A percentile compares a stretch with the other conserved stretches of the same genome.
Conservation (phyloP, 1,140 invertebrate genomes). For the Dreissena polymorpha region DNA sequence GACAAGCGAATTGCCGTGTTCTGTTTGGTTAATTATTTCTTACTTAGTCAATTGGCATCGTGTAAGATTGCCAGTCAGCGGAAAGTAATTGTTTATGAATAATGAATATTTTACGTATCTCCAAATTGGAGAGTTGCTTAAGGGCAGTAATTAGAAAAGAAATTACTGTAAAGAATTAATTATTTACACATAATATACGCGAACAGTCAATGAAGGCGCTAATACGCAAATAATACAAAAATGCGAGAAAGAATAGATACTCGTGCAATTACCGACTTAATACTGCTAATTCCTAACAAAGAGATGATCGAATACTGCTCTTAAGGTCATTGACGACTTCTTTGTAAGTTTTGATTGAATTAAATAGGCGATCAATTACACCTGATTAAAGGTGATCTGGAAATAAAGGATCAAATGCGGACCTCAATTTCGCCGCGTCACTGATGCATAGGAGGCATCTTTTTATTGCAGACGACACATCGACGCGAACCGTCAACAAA, state of each 20-base stretch:
- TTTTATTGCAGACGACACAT: slow-evolving; percentile 35
- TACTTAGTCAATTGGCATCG: too few relatives aligned
- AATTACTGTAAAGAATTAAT: slow-evolving; percentile 45
- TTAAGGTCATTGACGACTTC: neutral
- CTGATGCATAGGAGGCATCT: slow-evolving; percentile 11
- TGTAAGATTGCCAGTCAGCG: too few relatives aligned
- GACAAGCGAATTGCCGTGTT: too few relatives aligned
- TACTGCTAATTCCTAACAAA: slow-evolving; percentile 27
- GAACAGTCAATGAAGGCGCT: slow-evolving; percentile 28
- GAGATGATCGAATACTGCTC: slow-evolving; percentile 8
- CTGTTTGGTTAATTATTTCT: too few relatives aligned
- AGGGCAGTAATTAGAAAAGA: slow-evolving; percentile 7
- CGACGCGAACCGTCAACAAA: slow-evolving; percentile 35
- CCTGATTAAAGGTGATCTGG: slow-evolving; percentile 45
- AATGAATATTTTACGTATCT: neutral
- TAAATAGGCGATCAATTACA: slow-evolving; percentile 53
- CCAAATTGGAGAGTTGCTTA: neutral
- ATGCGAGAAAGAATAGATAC: slow-evolving; percentile 4
- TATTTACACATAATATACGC: slow-evolving; percentile 30
- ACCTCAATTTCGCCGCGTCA: slow-evolving; percentile 37
- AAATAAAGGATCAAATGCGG: slow-evolving; percentile 42
- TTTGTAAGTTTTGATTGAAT: slow-evolving; percentile 35
- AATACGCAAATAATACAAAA: slow-evolving; percentile 17
- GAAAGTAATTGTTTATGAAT: neutral
- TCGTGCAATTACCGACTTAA: slow-evolving; percentile 41